phyloP scores from a whole-genome alignment of 2,113 vertebrate genomes.

The Planiliza haematocheilus region DNA sequence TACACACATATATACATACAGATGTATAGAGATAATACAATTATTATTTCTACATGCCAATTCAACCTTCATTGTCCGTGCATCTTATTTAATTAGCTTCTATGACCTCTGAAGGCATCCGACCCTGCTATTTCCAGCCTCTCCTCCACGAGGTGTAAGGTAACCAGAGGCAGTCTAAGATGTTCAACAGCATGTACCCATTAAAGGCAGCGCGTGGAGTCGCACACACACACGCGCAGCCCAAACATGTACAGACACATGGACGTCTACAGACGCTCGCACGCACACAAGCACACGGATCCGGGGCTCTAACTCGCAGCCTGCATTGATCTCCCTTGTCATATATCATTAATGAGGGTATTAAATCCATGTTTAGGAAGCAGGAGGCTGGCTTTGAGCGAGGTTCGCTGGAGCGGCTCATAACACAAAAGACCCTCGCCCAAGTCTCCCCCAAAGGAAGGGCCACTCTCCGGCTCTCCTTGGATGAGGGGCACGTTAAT shows the following conservation, averaged over 20 bases:
- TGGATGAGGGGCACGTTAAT: constrained; percentile 77
- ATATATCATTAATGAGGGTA: constrained; percentile 99
- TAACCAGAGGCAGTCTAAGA: constrained; percentile 90
- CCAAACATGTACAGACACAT: constrained; percentile 14
- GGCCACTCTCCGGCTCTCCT: constrained; percentile 69
- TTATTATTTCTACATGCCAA: no score
- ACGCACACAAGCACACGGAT: constrained; percentile 31
- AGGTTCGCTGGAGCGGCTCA: constrained; percentile 82
- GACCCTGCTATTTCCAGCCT: constrained; percentile 72
- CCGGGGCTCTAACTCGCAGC: constrained; percentile 87
- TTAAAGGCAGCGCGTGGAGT: constrained; percentile 87
- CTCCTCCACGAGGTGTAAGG: constrained; percentile 81
- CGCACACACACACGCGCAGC: constrained; percentile 49
- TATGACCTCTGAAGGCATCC: constrained; percentile 45
- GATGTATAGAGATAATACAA: no score
- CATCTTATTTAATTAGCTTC: constrained; percentile 21
- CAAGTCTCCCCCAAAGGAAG: constrained; percentile 87
- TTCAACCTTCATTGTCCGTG: neutral
- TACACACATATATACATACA: no score
- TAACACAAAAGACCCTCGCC: constrained; percentile 82
- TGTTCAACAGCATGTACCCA: constrained; percentile 96
- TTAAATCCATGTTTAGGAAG: constrained; percentile 99
- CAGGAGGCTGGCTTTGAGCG: constrained; percentile 90
- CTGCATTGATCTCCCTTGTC: constrained; percentile 96
- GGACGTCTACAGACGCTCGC: constrained; percentile 5